Base-by-base conservation (phyloP, 2,888 invertebrate genomes). In the Pheosia tremula region DNA sequence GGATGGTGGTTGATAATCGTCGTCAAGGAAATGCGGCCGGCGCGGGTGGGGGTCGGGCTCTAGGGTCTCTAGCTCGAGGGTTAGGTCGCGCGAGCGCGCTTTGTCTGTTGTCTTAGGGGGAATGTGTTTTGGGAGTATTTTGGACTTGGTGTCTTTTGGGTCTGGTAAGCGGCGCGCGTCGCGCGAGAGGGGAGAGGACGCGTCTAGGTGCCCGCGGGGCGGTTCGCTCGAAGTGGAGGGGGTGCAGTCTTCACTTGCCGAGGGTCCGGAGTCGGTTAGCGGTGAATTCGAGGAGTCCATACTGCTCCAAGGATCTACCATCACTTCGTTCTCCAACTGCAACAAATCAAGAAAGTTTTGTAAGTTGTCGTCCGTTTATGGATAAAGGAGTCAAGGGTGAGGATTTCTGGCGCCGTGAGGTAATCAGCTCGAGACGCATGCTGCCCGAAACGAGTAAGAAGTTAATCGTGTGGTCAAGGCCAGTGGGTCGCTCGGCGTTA, bases 1-100 rank as follows among this genome's bases (percentile, higher is more conserved):
- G 61, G 95, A 94, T 61, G 95, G 94, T 58, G 93, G 91, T 59
- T 94, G 94, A 63, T 94, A 95, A 82, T 95, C 95, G 74, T 95
- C 95, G 76, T 95, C 95, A 57, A 95, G 89, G 76, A 95, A 95
- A 84, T 95, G 95, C 38, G 95, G 94, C 73, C 95, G 94, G 72
- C 93, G 94, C 57, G 92, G 84, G 56, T 83, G 79, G n/a, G 85
- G 81, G 62, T 89, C 87, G 59, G 87, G 78, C 57, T 90, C 89
- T 68, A 91, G 78, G 62, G 87, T 87, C 66, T 91, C 92, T 69
- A 93, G 74, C 58, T 91, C 89, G 65, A 93, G 81, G 36, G 90
- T 89, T 36, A 94, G 86, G 69, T 91, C 88, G 71, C 91, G 87
- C 64, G 89, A 85, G 65, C 91, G 91, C 82, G 88, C 87, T 71